Conservation (phyloP, 2,797 vertebrate species). For the Mycteria americana region DNA sequence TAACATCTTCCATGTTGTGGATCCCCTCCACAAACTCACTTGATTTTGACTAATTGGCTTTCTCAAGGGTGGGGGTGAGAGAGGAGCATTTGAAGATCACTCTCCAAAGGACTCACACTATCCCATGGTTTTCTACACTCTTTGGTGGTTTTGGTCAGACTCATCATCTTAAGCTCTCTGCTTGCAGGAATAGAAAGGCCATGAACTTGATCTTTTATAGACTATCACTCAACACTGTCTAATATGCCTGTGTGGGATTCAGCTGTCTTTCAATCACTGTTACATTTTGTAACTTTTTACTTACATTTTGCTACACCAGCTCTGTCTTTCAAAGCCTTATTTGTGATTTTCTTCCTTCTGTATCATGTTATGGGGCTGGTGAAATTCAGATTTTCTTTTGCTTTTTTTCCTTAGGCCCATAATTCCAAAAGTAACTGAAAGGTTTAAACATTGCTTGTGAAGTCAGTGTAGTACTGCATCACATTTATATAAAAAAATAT, state of each 20-base stretch:
- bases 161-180: neutral
- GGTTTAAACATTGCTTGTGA: neutral
- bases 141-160: neutral
- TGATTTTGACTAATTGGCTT: neutral
- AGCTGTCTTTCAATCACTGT: conserved; percentile 6
- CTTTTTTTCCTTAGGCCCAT: neutral
- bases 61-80: neutral
- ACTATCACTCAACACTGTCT: conserved; percentile 40
- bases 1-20: neutral
- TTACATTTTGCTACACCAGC: neutral
- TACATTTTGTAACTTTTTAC: conserved; percentile 4
- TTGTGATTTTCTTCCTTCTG: neutral
- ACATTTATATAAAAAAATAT: neutral
- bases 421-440: neutral
- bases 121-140: neutral
- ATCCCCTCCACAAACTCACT: neutral
- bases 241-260: neutral
- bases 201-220: neutral
- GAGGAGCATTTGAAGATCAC: neutral
- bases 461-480: neutral
- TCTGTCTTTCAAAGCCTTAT: neutral
- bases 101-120: neutral
- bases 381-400: neutral
- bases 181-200: neutral
- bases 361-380: neutral